A percentile compares a stretch with the other conserved stretches of the same genome.
Conservation (phyloP, 2,113 vertebrate genomes). For the Lampris incognitus region DNA sequence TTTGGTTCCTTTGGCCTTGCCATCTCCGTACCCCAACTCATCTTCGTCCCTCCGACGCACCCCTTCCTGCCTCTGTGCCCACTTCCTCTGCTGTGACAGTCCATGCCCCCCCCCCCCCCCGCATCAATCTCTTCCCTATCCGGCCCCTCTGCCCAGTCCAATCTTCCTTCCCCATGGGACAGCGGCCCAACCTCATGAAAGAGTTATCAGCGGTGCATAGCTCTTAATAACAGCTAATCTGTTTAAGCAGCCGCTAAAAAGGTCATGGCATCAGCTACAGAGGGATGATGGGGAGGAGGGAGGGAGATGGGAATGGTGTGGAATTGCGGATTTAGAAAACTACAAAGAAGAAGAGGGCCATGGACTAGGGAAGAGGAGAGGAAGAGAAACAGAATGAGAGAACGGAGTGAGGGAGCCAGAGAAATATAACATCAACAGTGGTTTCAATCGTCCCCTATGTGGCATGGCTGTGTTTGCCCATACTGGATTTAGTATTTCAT, state of each 20-base stretch:
- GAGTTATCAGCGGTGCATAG: constrained; percentile 76
- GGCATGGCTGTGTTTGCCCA: constrained; percentile 22
- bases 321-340: constrained; percentile 59
- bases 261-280: constrained; percentile 73
- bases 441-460: not conserved
- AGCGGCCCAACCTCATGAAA: constrained; percentile 74
- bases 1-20: not conserved
- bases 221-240: constrained; percentile 84
- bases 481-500: not conserved
- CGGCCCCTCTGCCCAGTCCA: constrained; percentile 18
- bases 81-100: not conserved
- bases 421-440: not conserved
- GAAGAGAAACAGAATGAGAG: not conserved
- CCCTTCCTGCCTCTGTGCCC: not conserved
- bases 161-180: constrained; percentile 44
- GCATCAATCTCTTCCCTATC: constrained; percentile 21
- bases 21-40: constrained; percentile 25
- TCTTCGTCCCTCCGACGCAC: not conserved
- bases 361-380: not conserved
- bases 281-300: constrained; percentile 39
- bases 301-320: constrained; percentile 48
- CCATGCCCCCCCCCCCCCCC: constrained; percentile 1
- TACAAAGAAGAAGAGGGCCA: constrained; percentile 13
- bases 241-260: constrained; percentile 82
- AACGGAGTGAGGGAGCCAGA: not conserved